Base-by-base conservation (phyloP, 2,797 vertebrate genomes). In the Sebastes itinus region DNA sequence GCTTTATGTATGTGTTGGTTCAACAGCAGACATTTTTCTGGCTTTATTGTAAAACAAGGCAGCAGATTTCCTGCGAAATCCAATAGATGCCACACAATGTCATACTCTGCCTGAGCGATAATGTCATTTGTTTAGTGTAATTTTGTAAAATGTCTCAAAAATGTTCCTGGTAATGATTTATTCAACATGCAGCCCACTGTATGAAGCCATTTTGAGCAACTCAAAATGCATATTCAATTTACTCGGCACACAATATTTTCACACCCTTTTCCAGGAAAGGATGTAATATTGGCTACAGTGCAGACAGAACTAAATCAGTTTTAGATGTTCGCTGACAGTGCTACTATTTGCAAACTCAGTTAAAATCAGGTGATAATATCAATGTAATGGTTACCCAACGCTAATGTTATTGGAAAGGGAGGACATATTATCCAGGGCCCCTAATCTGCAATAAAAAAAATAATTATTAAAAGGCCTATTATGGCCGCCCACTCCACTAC, bases 41-140 rank as follows among this genome's bases (percentile, higher is more conserved):
- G 25, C 13, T 6, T 13, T 52, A 13, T 42, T 78, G 35, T 42
- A 18, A 62, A 75, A 67, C 13, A 72, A 73, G 58, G 42, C n/a
- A 58, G 42, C 54, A 64, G 75, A 80, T 52, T 75, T 64, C 22
- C 30, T 65, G 46, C n/a, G 56, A 76, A 79, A 81, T 63, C 25
- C 52, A 74, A 23, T 23, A 14, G 58, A 61, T 54, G 42, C 7
- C 62, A 54, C 25, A 64, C 32, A 35, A 33, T 27, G 46, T 49
- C 16, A 72, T 42, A 65, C 7, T 27, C 35, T 22, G 30, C 54
- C 30, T 62, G 7, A 2, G 61, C 2, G 1, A 18, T 65, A 13
- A 71, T 55, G 35, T 67, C 9, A 67, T 65, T 78, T 56, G 14
- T 54, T 68, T 27, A 59, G 25, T 54, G 25, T 33, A 32, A 69